phyloP scores from a whole-genome alignment of 2,113 vertebrate genomes.

The cattle (Bos taurus) region DNA sequence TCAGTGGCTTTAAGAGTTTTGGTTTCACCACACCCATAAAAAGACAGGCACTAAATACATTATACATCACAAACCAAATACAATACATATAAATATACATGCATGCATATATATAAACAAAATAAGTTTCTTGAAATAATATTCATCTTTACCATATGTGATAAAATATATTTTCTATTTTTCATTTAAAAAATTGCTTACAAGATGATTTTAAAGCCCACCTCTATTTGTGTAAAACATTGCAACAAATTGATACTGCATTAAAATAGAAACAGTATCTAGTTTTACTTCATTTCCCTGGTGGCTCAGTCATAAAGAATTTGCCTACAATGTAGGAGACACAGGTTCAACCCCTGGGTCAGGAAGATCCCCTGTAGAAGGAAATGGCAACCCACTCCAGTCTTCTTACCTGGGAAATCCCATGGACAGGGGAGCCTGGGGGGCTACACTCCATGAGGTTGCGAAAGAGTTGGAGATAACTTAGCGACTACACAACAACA shows the following conservation, averaged over 20 bases:
- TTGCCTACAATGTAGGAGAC: not conserved
- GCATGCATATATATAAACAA: not conserved
- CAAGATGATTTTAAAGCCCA: not conserved
- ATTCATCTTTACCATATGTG: not conserved
- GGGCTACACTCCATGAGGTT: not conserved
- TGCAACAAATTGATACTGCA: not conserved
- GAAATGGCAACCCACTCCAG: not conserved
- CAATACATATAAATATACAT: not conserved
- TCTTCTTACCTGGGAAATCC: not conserved
- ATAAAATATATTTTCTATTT: slow-evolving; percentile 5
- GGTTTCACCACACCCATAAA: not conserved
- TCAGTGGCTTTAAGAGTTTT: slow-evolving; percentile 18
- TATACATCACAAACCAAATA: not conserved
- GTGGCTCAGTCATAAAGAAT: not conserved
- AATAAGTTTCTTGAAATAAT: not conserved
- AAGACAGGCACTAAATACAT: not conserved
- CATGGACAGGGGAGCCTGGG: not conserved
- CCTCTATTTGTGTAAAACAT: not conserved
- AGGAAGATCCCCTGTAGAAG: not conserved
- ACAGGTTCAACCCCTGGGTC: not conserved
- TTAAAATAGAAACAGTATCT: slow-evolving; percentile 19
- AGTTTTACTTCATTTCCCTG: not conserved
- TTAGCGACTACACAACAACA: not conserved
- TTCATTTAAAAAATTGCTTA: not conserved
- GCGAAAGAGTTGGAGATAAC: not conserved